Evolutionary conservation across 2,797 vertebrate species (phyloP), one percentile per base, ranked within the genome.

Genomic region (Gallinago solitaria): DNA sequence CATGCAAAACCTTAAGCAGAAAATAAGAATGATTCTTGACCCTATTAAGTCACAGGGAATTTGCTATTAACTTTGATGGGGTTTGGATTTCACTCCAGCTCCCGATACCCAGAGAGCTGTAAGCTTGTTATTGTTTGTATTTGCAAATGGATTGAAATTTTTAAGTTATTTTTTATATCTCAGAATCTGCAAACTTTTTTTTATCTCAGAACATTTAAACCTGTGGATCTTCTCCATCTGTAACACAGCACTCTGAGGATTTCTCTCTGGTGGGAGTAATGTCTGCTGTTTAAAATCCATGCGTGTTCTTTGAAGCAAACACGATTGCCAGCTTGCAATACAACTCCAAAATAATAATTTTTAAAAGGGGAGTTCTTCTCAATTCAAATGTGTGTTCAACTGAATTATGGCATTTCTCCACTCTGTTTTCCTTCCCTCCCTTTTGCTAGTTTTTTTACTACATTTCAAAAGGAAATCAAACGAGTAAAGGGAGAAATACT

Each of bases 61-160:
- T 86, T 63, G 28, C 63, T 82, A 28, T 69, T 67, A 70, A 47
- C n/a, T 92, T 70, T 64, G 63, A 87, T 3, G 3, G 24, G 27
- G 12, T 78, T 53, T 79, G 37, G 33, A 91, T 82, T 91, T 82
- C 67, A 84, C 37, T 69, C 54, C 83, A 90, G 18, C 28, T 90
- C 39, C 45, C 45, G 37, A 77, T 23, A 85, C 8, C 9, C 37
- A 78, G 32, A 80, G 8, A 90, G 57, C 18, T 53, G 33, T 13
- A 60, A 37, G 20, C 3, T 80, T 74, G 13, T 35, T 48, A 30
- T 1, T 68, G 43, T 24, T 92, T 51, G 5, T n/a, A 39, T 79
- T 63, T 82, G 68, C 17, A 56, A 96, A 63, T 11, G 12, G 27
- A 19, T 85, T 74, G 47, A 79, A 79, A 74, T 33, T 16, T 77